phyloP scores from a whole-genome alignment of 2,888 invertebrate genomes.

The Cosmorhoe ocellata region DNA sequence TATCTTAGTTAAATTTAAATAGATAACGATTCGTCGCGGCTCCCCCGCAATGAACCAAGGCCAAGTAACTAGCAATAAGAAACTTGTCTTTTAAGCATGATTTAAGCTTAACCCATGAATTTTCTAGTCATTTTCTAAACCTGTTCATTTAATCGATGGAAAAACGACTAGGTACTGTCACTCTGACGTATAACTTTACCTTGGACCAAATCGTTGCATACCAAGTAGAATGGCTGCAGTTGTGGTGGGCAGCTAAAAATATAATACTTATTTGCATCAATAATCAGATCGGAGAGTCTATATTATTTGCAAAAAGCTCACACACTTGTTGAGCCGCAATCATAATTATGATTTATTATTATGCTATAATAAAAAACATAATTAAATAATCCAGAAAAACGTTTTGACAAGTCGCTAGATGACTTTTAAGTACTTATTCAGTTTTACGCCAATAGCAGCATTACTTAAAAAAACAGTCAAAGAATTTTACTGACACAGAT shows the following conservation, averaged over 20 bases:
- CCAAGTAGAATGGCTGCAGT: slow-evolving; percentile 18
- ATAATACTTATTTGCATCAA: slow-evolving; percentile 3
- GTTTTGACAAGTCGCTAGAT: too few relatives aligned
- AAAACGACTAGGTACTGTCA: slow-evolving; percentile 21
- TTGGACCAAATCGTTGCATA: slow-evolving; percentile 34
- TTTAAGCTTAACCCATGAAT: slow-evolving; percentile 14
- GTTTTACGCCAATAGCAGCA: too few relatives aligned
- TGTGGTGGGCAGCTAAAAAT: slow-evolving; percentile 6
- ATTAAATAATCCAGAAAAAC: too few relatives aligned
- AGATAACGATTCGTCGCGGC: too few relatives aligned
- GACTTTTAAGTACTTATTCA: too few relatives aligned
- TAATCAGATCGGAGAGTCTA: neutral
- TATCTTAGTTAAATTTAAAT: too few relatives aligned
- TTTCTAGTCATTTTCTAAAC: slow-evolving; percentile 24
- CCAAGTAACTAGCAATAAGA: neutral
- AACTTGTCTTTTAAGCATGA: slow-evolving; percentile 7
- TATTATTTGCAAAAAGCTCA: too few relatives aligned
- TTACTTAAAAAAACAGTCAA: too few relatives aligned
- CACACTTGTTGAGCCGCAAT: too few relatives aligned
- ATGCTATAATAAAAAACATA: too few relatives aligned
- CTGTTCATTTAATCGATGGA: slow-evolving; percentile 22
- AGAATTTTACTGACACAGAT: too few relatives aligned
- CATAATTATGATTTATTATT: too few relatives aligned
- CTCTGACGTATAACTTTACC: slow-evolving; percentile 33
- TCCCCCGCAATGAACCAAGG: slow-evolving; percentile 3